Evolutionary conservation across 2,113 vertebrate species (phyloP), one percentile per base, ranked within the genome.

Genomic region (Leptobrachium leishanense): DNA sequence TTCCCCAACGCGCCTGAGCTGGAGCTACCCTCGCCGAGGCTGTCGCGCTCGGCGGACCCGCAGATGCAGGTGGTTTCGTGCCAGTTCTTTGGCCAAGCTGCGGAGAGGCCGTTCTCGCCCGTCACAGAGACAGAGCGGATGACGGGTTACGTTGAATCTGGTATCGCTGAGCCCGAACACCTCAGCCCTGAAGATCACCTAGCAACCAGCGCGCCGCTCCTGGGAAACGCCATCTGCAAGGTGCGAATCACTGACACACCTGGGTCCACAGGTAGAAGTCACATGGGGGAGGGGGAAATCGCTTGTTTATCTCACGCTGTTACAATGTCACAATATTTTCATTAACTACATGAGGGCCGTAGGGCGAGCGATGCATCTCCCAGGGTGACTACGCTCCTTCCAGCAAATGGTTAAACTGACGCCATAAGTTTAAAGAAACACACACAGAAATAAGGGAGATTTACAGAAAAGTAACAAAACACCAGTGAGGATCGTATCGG

Each of bases 161-260:
- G 39, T 84, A 73, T 84, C 69, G 69, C 85, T 43, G 55, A 86
- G 50, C 88, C 86, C 75, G 85, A 86, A 68, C 87, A 86, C 70
- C 50, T 85, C n/a, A 88, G 86, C 68, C 84, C 84, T 81, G 62
- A 84, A 3, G 82, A 88, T 46, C 75, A 83, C 82, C 84, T 75
- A 2, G 5, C 85, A 74, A 77, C 87, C 31, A 86, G 72, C 67
- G 82, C 87, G 77, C 76, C 81, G 11, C 86, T 91, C 43, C 89
- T 88, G 86, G 90, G 86, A 84, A 89, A 77, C 74, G 10, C 85
- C 2, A 85, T 88, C 1, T 92, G 85, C 84, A 95, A 95, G 94
- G 94, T 94, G 88, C 83, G 88, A 86, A 82, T 71, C 0, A 0
- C 66, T 80, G 15, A 44, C 10, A 10, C 7, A 41, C 2, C 53